Evolutionary conservation across 2,113 vertebrate genomes (phyloP).

Genomic region (Tor tambroides): DNA sequence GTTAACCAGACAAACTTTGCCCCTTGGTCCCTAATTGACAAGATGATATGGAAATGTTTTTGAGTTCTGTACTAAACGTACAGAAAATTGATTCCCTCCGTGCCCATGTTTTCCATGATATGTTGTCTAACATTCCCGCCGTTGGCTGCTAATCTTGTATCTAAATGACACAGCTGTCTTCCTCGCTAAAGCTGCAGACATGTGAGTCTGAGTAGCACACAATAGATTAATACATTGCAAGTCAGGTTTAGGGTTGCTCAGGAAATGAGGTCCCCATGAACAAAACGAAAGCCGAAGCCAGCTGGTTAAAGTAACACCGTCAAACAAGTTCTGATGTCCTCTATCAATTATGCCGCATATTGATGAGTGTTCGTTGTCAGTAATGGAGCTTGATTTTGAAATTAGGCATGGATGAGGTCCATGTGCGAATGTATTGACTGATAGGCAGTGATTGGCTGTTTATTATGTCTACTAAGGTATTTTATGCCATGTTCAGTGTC

Average conservation of each 20-base stretch:
- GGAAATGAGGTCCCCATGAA: conserved; percentile 34
- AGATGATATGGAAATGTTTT: neutral
- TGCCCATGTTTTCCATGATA: conserved; percentile 14
- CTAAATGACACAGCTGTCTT: conserved; percentile 45
- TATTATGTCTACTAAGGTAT: neutral
- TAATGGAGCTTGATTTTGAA: conserved; percentile 31
- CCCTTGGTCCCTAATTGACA: neutral
- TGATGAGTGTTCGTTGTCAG: conserved; percentile 12
- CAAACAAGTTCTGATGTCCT: conserved; percentile 10
- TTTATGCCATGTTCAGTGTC: neutral
- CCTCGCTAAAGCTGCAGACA: conserved; percentile 32
- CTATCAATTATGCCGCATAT: conserved; percentile 5
- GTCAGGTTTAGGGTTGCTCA: conserved; percentile 42
- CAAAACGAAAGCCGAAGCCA: conserved; percentile 30
- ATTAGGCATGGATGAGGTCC: neutral
- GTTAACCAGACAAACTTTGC: neutral
- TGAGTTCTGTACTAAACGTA: neutral
- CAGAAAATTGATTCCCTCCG: neutral
- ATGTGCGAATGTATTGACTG: neutral
- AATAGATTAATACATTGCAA: conserved; percentile 35
- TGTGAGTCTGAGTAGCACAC: conserved; percentile 29
- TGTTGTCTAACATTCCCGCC: conserved; percentile 1
- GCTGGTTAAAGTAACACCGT: conserved; percentile 26
- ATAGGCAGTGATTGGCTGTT: conserved; percentile 27
- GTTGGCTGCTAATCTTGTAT: conserved; percentile 38